Evolutionary conservation across 2,797 vertebrate species (phyloP).

Genomic region (Helostoma temminkii): DNA sequence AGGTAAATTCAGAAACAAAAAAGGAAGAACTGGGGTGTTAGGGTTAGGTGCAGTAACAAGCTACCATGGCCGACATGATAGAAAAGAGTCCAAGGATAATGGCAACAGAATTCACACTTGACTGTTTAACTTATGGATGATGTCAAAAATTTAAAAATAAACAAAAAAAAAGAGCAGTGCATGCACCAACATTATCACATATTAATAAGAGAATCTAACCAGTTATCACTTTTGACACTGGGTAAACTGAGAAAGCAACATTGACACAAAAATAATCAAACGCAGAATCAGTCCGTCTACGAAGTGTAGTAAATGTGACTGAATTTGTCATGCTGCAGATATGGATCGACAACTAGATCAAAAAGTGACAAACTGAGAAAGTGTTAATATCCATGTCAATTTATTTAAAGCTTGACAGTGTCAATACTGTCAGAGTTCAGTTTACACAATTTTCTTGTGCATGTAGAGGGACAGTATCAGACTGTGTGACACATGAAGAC

Average conservation of each 20-base stretch:
- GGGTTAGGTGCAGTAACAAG: slow-evolving; percentile 10
- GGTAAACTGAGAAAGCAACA: not conserved
- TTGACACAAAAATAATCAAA: slow-evolving; percentile 21
- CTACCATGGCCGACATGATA: not conserved
- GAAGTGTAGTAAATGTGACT: not conserved
- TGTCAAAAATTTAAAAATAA: slow-evolving; percentile 15
- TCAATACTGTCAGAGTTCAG: not conserved
- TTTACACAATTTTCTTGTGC: slow-evolving; percentile 2
- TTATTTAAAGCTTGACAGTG: not conserved
- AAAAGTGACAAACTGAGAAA: slow-evolving; percentile 21
- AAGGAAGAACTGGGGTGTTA: not conserved
- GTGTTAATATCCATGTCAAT: slow-evolving; percentile 3
- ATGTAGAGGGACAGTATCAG: not conserved
- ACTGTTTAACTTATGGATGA: slow-evolving; percentile 5
- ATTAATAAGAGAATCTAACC: slow-evolving; percentile 7
- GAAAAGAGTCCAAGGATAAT: not conserved
- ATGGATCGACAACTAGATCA: slow-evolving; percentile 7
- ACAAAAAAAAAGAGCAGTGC: slow-evolving; percentile 16
- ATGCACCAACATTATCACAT: not conserved
- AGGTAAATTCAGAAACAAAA: not conserved
- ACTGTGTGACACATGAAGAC: slow-evolving; percentile 6
- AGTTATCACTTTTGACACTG: not conserved
- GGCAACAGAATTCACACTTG: not conserved
- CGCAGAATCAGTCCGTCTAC: slow-evolving; percentile 23
- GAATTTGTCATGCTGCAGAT: slow-evolving; percentile 13